Evolutionary conservation across 2,888 invertebrate species (phyloP), one percentile per base, ranked within the genome.

Genomic region (Augochlorella aurata): DNA sequence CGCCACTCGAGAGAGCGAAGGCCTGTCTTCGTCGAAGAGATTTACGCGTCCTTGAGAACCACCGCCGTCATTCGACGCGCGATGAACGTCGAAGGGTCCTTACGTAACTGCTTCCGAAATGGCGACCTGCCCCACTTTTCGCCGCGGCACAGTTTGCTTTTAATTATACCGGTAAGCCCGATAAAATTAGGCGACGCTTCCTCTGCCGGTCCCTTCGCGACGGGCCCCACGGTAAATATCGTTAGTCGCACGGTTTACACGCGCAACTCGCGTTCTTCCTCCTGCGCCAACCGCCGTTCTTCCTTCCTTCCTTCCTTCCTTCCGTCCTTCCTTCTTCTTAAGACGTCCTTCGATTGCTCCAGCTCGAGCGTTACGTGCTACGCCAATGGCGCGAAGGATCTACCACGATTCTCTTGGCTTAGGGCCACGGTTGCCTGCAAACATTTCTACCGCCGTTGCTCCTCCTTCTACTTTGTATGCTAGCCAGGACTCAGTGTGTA

Each of bases 11-110:
- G 29, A 29, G 29, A 58, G 44, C 44, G n/a, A 44, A 63, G 21
- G 44, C 47, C 54, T 54, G 67, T 72, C 78, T 83, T 70, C 50
- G 76, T 69, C n/a, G 68, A 67, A 54, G 58, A 82, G 88, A 86
- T 88, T 87, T 82, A 86, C 87, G 79, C 75, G 84, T 80, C 88
- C 88, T 88, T 88, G 87, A 81, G 81, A 69, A 63, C 45, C 67
- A 18, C 38, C 47, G n/a, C 14, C 65, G 77, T 65, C 74, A 80
- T 88, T 84, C 74, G 76, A 54, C 47, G 50, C 63, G 24, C 16
- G 10, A 49, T 54, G 72, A 86, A 84, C 69, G 79, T 83, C 84
- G 84, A 85, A 82, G 76, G 77, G 78, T 82, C 58, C 82, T 88
- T 76, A 77, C 81, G 81, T 87, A 85, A 88, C 82, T 74, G 78